A percentile compares a stretch with the other conserved stretches of the same genome.
Conservation (phyloP, 2,888 invertebrate genomes). For the Parasteatoda lunata region DNA sequence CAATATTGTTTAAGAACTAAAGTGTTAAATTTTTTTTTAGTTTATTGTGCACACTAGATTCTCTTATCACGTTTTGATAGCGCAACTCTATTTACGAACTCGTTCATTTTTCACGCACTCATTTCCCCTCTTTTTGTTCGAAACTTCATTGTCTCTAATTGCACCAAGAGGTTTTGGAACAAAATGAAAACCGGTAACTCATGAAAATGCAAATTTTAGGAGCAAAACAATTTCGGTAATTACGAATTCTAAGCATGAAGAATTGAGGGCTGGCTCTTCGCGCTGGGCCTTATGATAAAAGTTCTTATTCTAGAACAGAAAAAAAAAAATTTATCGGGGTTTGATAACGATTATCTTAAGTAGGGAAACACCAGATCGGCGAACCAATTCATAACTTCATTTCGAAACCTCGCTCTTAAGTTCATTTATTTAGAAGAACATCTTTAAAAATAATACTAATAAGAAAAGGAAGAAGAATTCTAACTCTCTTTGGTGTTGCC, state of each 20-base stretch:
- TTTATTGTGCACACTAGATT: background rate
- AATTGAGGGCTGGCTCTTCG: constrained; percentile 31
- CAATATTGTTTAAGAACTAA: too few species aligned
- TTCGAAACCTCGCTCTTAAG: constrained; percentile 54
- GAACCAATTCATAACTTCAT: constrained; percentile 57
- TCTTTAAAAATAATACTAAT: constrained; percentile 53
- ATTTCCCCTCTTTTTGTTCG: constrained; percentile 7
- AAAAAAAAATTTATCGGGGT: constrained; percentile 30
- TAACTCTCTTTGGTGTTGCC: constrained; percentile 35
- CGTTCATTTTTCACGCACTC: constrained; percentile 26
- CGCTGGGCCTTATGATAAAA: constrained; percentile 25
- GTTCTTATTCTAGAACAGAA: constrained; percentile 1
- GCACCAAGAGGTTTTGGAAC: constrained; percentile 39
- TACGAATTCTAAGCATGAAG: constrained; percentile 62
- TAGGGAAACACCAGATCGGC: constrained; percentile 31
- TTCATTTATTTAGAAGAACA: constrained; percentile 54
- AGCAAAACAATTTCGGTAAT: constrained; percentile 67
- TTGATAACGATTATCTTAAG: constrained; percentile 63
- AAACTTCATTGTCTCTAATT: constrained; percentile 65
- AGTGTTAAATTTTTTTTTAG: background rate
- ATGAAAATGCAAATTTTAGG: constrained; percentile 65
- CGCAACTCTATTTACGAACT: background rate
- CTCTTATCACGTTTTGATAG: constrained; percentile 40
- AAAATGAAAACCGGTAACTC: constrained; percentile 56
- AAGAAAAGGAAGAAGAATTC: background rate